phyloP scores from a whole-genome alignment of 2,113 vertebrate species.

The Chunga burmeisteri region DNA sequence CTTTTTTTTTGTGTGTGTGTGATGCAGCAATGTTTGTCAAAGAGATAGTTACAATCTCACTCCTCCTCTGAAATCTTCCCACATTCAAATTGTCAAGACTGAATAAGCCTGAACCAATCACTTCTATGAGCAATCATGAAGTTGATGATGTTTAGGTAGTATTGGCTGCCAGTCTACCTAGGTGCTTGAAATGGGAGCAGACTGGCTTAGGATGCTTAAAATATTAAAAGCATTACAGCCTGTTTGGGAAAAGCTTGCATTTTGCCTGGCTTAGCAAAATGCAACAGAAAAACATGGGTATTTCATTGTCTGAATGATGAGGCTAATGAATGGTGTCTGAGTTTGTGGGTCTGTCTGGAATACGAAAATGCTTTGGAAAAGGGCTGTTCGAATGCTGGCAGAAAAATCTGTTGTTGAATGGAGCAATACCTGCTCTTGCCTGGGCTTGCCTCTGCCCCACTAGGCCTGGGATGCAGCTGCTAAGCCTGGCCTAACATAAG shows the following conservation, averaged over 20 bases:
- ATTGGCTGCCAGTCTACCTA: constrained; percentile 27
- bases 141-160: constrained; percentile 35
- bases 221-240: not conserved
- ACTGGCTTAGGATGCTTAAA: constrained; percentile 9
- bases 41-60: constrained; percentile 50
- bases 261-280: not conserved
- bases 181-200: constrained; percentile 24
- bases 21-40: constrained; percentile 58
- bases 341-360: not conserved
- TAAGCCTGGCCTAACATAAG: not conserved
- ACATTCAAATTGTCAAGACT: constrained; percentile 48
- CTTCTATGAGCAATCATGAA: not conserved
- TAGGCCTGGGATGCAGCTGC: not conserved
- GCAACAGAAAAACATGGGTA: not conserved
- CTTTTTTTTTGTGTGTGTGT: constrained; percentile 1
- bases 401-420: not conserved
- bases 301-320: not conserved
- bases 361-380: not conserved
- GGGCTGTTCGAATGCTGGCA: not conserved
- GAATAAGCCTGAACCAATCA: constrained; percentile 20
- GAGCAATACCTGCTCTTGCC: not conserved
- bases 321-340: not conserved
- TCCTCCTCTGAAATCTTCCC: constrained; percentile 33
- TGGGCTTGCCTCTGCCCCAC: not conserved
- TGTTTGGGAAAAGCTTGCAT: not conserved